Base-by-base conservation (phyloP, 1,140 invertebrate genomes). In the Octopus sinensis region DNA sequence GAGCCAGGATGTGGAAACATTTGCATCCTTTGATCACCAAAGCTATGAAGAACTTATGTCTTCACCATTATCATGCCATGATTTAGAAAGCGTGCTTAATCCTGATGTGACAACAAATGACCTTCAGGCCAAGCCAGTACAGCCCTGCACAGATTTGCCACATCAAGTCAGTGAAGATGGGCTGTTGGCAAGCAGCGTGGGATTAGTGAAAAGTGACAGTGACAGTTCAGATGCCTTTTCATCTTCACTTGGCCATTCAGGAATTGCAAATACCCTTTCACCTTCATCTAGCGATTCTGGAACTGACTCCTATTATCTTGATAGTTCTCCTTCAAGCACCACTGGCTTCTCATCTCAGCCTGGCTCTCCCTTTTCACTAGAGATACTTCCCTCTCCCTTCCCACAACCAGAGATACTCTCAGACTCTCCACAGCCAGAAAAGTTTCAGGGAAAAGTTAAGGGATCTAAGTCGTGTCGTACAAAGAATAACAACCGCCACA, bases 1-100 rank as follows among this genome's bases (percentile, higher is more conserved):
- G 6, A 73, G 30, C 17, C 68, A 10, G 9, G 7, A 73, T 7
- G 17, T 73, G 5, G 17, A 13, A 17, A 12, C 68, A 6, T 13
- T 23, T 73, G 17, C 6, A 13, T 12, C 68, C 9, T 13, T n/a
- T 73, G 68, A 73, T 13, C 30, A 10, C 68, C 5, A 73, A 10
- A 73, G 30, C 13, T 79, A 54, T 13, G 52, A 23, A 2, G 82
- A 84, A 30, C 77, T 86, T 10, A 84, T 86, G 23, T 71, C 53
- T 9, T 85, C 85, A 54, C 85, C 85, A 13, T 79, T 86, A 6
- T 86, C 85, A 6, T 78, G 82, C 6, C 84, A 87, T 77, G 85
- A 87, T 79, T 82, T 87, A n/a, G 85, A 87, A 52, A 88, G 83
- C 79, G 13, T 73, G 0, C 68, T 73, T 6, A 23, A 78, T 86